Evolutionary conservation across 2,888 invertebrate species (phyloP).

Genomic region (Saturnia pavonia): DNA sequence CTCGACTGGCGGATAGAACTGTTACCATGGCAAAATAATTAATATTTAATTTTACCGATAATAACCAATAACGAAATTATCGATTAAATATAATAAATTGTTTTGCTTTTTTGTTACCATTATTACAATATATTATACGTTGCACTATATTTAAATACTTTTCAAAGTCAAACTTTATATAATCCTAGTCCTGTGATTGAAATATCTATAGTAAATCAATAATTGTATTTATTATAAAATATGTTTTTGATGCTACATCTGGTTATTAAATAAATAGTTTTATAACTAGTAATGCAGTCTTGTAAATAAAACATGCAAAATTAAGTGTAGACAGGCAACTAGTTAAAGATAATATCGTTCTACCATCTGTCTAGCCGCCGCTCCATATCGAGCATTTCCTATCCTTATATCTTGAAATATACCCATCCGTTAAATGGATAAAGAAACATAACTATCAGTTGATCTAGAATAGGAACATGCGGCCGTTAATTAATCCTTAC

Average conservation of each 20-base stretch:
- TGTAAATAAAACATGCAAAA: slow-evolving; percentile 57
- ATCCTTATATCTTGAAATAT: slow-evolving; percentile 65
- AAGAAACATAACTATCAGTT: slow-evolving; percentile 54
- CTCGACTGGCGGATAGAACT: not conserved
- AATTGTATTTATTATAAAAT: not conserved
- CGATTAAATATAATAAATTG: too few relatives aligned
- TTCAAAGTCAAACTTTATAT: not conserved
- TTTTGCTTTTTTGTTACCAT: too few relatives aligned
- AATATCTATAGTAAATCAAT: not conserved
- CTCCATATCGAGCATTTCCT: slow-evolving; percentile 63
- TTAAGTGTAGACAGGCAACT: slow-evolving; percentile 29
- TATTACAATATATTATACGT: too few relatives aligned
- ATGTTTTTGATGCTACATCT: not conserved
- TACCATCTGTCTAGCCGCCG: slow-evolving; percentile 61
- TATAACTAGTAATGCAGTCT: slow-evolving; percentile 31
- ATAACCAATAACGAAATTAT: too few relatives aligned
- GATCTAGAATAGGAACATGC: slow-evolving; percentile 61
- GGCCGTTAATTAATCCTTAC: slow-evolving; percentile 61
- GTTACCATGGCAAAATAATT: not conserved
- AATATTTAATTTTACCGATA: not conserved
- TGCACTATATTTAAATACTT: not conserved
- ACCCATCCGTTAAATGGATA: slow-evolving; percentile 54
- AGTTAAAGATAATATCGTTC: slow-evolving; percentile 57
- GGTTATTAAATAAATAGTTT: slow-evolving; percentile 9
- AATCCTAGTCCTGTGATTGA: not conserved